Evolutionary conservation across 2,797 vertebrate genomes (phyloP).

Genomic region (Phataginus tetradactyla): DNA sequence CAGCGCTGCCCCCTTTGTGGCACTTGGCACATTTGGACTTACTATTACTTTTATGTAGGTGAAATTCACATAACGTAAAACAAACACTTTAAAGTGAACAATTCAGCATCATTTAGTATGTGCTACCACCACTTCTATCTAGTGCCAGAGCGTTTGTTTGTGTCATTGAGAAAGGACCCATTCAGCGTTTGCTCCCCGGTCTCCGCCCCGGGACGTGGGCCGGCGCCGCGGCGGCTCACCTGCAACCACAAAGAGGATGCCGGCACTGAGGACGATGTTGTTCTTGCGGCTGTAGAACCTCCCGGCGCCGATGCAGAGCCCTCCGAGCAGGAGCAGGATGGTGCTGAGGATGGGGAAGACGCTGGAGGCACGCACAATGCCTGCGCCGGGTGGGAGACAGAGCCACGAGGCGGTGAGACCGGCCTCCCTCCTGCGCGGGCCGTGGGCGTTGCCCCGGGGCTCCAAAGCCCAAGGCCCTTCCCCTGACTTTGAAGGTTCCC

Average conservation of each 20-base stretch:
- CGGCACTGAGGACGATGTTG: slow-evolving; percentile 96
- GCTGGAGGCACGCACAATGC: slow-evolving; percentile 96
- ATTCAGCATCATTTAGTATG: accelerated
- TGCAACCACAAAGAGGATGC: slow-evolving; percentile 97
- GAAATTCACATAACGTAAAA: background rate
- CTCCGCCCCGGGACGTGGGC: too few relatives aligned
- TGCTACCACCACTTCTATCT: accelerated
- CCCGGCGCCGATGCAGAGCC: slow-evolving; percentile 93
- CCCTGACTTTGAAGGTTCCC: background rate
- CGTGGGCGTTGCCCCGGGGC: accelerated
- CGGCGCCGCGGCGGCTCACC: slow-evolving; percentile 82
- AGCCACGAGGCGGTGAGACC: background rate
- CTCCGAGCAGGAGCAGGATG: slow-evolving; percentile 94
- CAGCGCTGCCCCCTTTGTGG: background rate
- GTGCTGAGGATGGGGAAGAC: slow-evolving; percentile 97
- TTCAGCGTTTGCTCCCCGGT: background rate
- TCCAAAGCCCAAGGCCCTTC: background rate
- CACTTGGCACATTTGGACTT: background rate
- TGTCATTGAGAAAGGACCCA: background rate
- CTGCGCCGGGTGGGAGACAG: slow-evolving; percentile 81
- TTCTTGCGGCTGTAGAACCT: slow-evolving; percentile 94
- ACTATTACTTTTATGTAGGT: background rate
- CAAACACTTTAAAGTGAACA: background rate
- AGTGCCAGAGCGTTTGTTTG: too few relatives aligned
- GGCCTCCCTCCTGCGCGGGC: accelerated